Evolutionary conservation across 35 echinoderm and acorn worm genomes (phyloP), one percentile per base, ranked within the genome.

Genomic region (Heliocidaris erythrogramma): DNA sequence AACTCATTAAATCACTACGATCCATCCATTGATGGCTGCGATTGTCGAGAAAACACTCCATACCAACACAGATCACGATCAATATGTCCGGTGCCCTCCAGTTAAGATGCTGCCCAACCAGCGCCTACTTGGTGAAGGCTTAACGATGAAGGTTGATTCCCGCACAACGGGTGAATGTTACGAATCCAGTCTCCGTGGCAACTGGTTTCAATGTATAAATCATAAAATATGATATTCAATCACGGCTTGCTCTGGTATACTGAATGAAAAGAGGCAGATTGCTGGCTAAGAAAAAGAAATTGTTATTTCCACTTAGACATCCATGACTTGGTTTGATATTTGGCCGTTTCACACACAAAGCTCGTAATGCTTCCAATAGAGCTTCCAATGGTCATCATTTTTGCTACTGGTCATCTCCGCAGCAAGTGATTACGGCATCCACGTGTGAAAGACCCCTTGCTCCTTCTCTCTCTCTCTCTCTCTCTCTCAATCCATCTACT

Each of bases 31-130:
- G 65, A 78, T 27, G 65, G 21, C 18, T 24, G 18, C 27, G 65
- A 78, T 78, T 78, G 65, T 78, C 65, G n/a, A 24, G 65, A 78
- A 78, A 78, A 78, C 65, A 78, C 65, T 78, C 65, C 65, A 78
- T 78, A 78, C 65, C 65, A 78, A 78, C 65, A 78, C 18, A 78
- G 65, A 78, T 78, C 65, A 78, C 65, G 65, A 78, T 78, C 65
- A 24, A 78, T 78, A 78, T 7, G 27, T 78, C 65, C 65, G 7
- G 21, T 78, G 65, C 65, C 65, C 65, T n/a, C 65, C 21, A 27
- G 65, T 78, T 24, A 78, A 78, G 65, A 78, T n/a, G 65, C 18
- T 78, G 65, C 21, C 65, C 65, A 18, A 78, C 65, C 65, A 78
- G 65, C 65, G 21, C 65, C 65, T 24, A 78, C 65, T 78, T n/a